Percentiles rank a stretch among this genome's conserved stretches.
Conservation (phyloP, 2,888 invertebrate genomes). For the Euphydryas editha region DNA sequence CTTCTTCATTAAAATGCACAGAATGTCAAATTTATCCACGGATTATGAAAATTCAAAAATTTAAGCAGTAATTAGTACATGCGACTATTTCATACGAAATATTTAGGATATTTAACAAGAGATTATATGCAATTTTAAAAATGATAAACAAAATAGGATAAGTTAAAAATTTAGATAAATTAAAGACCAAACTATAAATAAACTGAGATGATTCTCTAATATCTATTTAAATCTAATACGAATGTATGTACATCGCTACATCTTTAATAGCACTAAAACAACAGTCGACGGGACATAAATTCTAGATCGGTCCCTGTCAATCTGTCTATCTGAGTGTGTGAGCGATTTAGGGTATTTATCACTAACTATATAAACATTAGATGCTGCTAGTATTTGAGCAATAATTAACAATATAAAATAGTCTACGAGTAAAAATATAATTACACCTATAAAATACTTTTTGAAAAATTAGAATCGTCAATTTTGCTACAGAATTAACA, state of each 20-base stretch:
- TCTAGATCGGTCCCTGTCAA: constrained; percentile 47
- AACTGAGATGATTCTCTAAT: neutral
- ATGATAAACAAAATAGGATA: neutral
- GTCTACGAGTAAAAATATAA: neutral
- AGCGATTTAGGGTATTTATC: constrained; percentile 23
- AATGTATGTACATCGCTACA: constrained; percentile 28
- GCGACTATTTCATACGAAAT: too few species aligned
- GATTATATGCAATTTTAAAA: too few species aligned
- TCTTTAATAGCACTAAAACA: constrained; percentile 60
- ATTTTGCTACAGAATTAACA: too few species aligned
- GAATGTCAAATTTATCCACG: too few species aligned
- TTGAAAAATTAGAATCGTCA: too few species aligned
- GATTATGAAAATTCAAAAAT: too few species aligned
- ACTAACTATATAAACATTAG: constrained; percentile 27
- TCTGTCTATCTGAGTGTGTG: constrained; percentile 48
- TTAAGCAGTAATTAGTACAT: too few species aligned
- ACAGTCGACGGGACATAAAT: constrained; percentile 46
- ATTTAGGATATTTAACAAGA: too few species aligned
- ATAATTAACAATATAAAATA: constrained; percentile 24
- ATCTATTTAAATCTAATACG: constrained; percentile 14
- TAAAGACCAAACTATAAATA: neutral
- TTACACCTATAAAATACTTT: too few species aligned
- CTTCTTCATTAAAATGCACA: too few species aligned
- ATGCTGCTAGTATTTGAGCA: constrained; percentile 15
- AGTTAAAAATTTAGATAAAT: too few species aligned